These are phyloP conservation scores for Anastrepha ludens DNA, from an alignment of 1,140 invertebrate species.

Conservation along the genomic window DNA sequence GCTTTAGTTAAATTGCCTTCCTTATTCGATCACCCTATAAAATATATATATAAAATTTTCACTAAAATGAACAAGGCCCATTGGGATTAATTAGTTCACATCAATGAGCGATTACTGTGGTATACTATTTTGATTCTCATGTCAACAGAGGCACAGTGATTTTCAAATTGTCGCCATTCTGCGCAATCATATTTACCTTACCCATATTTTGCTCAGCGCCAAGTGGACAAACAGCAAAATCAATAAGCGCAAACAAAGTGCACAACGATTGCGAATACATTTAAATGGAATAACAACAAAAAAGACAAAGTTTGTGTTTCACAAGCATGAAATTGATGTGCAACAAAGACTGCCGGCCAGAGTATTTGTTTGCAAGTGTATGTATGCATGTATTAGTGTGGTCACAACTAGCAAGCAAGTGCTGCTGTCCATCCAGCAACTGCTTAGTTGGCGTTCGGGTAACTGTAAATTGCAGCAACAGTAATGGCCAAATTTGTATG, in stretches of 20 bases:
- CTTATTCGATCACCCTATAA: too few species aligned
- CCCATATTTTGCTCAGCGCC: background rate
- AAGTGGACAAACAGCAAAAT: constrained; percentile 10
- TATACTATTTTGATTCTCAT: background rate
- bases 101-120: background rate
- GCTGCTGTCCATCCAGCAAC: background rate
- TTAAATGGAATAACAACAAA: background rate
- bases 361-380: too few species aligned
- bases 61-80: too few species aligned
- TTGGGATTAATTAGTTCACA: too few species aligned
- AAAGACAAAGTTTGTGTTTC: background rate
- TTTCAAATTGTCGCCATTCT: background rate
- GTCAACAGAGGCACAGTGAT: background rate
- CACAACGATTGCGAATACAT: background rate
- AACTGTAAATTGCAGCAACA: background rate
- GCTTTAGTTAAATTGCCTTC: too few species aligned
- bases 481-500: constrained; percentile 11
- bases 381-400: too few species aligned
- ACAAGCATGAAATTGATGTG: background rate
- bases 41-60: too few species aligned
- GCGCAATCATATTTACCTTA: background rate
- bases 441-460: background rate
- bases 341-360: background rate
- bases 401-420: background rate
- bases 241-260: background rate